A percentile compares a stretch with the other conserved stretches of the same genome.
phyloP scores from a whole-genome alignment of 2,797 vertebrate genomes.

The Pseudopleuronectes americanus region DNA sequence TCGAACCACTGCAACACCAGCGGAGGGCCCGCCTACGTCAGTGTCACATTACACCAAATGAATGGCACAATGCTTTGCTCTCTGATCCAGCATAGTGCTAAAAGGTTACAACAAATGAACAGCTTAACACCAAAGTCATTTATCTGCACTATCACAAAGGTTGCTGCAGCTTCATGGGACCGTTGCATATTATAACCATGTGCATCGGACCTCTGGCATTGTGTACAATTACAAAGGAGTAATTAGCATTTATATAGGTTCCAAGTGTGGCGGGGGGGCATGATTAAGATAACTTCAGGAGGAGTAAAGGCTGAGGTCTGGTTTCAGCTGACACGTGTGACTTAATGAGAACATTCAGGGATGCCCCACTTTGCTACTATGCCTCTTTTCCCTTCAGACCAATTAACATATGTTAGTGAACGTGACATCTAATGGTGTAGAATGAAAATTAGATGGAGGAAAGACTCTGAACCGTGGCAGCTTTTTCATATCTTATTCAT shows the following conservation, averaged over 20 bases:
- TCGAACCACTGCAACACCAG: conserved; percentile 62
- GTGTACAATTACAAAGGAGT: conserved; percentile 71
- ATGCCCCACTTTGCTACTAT: conserved; percentile 34
- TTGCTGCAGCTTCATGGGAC: conserved; percentile 53
- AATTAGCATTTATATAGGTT: conserved; percentile 79
- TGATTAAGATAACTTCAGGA: conserved; percentile 54
- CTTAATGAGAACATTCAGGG: conserved; percentile 49
- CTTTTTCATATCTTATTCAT: conserved; percentile 43
- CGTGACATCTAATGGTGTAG: conserved; percentile 28
- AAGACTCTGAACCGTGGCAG: conserved; percentile 33
- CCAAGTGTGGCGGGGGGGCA: conserved; percentile 21
- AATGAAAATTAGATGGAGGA: conserved; percentile 26
- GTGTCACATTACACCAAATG: conserved; percentile 62
- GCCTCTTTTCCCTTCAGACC: conserved; percentile 5
- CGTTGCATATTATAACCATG: conserved; percentile 55
- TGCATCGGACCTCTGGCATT: conserved; percentile 39
- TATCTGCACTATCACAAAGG: conserved; percentile 62
- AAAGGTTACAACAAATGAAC: conserved; percentile 75
- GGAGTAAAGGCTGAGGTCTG: conserved; percentile 35
- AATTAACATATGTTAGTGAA: conserved; percentile 35
- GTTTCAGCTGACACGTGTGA: conserved; percentile 21
- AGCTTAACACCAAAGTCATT: conserved; percentile 60
- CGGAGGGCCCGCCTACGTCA: conserved; percentile 28
- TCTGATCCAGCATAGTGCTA: conserved; percentile 44
- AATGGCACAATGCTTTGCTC: conserved; percentile 49